Base-by-base conservation (phyloP, 2,113 vertebrate species). In the Tragelaphus strepsiceros region DNA sequence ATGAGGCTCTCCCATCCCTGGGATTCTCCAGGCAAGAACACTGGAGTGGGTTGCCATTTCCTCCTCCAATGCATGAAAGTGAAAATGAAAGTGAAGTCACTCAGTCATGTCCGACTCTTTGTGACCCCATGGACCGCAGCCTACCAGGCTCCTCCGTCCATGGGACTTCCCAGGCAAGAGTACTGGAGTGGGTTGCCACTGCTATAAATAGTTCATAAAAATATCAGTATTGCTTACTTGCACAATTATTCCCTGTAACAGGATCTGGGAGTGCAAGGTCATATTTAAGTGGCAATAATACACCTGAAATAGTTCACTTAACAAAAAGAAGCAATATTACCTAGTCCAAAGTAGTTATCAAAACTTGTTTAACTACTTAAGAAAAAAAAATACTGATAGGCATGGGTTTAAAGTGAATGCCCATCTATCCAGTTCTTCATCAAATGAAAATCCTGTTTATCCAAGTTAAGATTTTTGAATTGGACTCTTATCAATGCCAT, bases 241-340 rank as follows among this genome's bases (percentile, higher is more conserved):
- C 24, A 17, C 46, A 51, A 59, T 98, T 92, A 94, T 87, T 95
- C 90, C 83, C n/a, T 77, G 64, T 32, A 91, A 92, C 30, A 53
- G 11, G 62, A 35, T 86, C 58, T 95, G 51, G 19, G 77, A 96
- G 46, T 54, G 82, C 74, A 97, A 97, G 96, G 80, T 95, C 91
- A 97, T 95, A 94, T 96, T 97, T 94, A 97, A 97, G 59, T 96
- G 80, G 35, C 64, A 89, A 71, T 97, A 90, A 95, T 58, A 59
- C 39, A 82, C 91, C 80, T 96, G 94, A 97, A 97, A 90, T 97
- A 86, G 89, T 87, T 97, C 74, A 91, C 96, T 97, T 98, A 90
- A 87, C 58, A 81, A 96, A 93, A 54, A 93, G 77, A 95, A 91
- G 21, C 32, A 43, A 17, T 84, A 78, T 85, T 91, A 53, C 17